Evolutionary conservation across 1,140 invertebrate species (phyloP).

Genomic region (Tetragonula clypearis): DNA sequence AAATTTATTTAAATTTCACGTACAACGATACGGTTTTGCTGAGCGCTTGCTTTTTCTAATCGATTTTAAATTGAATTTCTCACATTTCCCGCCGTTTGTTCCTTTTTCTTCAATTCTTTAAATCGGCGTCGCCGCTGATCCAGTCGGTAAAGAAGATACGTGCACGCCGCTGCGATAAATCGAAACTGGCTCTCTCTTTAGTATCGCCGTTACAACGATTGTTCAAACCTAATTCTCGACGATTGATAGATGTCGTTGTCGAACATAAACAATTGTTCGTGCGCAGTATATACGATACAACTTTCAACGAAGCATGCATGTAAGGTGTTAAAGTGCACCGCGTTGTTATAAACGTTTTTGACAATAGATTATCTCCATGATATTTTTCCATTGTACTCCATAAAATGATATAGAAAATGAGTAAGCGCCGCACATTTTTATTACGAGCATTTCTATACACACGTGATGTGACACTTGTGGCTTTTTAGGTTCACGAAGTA

Average conservation of each 20-base stretch:
- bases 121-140: too few relatives aligned
- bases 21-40: too few relatives aligned
- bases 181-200: neutral
- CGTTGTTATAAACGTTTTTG: neutral
- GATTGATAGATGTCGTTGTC: neutral
- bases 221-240: too few relatives aligned
- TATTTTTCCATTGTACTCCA: neutral
- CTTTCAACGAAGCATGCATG: neutral
- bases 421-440: neutral
- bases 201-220: neutral
- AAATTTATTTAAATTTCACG: too few relatives aligned
- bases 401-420: slow-evolving; percentile 2
- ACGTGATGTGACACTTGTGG: neutral
- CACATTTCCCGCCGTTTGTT: too few relatives aligned
- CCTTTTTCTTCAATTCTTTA: too few relatives aligned
- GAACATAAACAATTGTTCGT: neutral
- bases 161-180: neutral
- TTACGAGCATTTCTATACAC: neutral
- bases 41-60: too few relatives aligned
- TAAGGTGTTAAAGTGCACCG: neutral
- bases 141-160: too few relatives aligned
- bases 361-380: neutral
- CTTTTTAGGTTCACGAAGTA: neutral
- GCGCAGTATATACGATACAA: neutral
- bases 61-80: too few relatives aligned